Evolutionary conservation across 2,113 vertebrate species (phyloP), one percentile per base, ranked within the genome.

Genomic region (Glaucidium brasilianum): DNA sequence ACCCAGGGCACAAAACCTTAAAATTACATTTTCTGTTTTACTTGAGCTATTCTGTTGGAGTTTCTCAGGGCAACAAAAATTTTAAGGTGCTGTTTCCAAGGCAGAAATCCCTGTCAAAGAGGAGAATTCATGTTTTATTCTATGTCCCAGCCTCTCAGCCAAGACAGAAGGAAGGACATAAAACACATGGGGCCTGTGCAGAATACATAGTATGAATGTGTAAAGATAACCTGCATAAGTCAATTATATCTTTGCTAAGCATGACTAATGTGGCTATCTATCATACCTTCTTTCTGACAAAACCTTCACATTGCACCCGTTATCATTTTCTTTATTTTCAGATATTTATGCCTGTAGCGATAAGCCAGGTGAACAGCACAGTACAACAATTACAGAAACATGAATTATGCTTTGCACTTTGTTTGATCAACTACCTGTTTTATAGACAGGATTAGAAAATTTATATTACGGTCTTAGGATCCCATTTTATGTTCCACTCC

Each of bases 401-500:
- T 0, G 3, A 69, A 41, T 41, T 80, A 55, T 1, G 9, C n/a
- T 55, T 79, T 69, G 35, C 41, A 58, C 29, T 85, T 85, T 22
- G 32, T 92, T 86, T 85, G n/a, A 67, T 84, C 47, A 80, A 43
- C 41, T 84, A 27, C 30, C 7, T 56, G 17, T 69, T 93, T 88
- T 83, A 90, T 15, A 71, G 58, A 26, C 7, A 76, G 29, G 18
- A 88, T 84, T 80, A 69, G 47, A 82, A 87, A 85, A 95, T 53
- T 88, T 84, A 18, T 95, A 43, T 92, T 94, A 82, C 9, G 14
- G 81, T 71, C 87, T 91, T 86, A 86, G 45, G 60, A 92, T 90
- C 56, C 67, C 45, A 90, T 96, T 97, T 97, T 94, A 88, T 84
- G 20, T 89, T 93, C 66, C 11, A 27, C 53, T 97, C 96, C 97